Percentiles rank a stretch among this genome's conserved stretches.
Conservation (phyloP, 2,888 invertebrate species). For the Nomada hirtipes region DNA sequence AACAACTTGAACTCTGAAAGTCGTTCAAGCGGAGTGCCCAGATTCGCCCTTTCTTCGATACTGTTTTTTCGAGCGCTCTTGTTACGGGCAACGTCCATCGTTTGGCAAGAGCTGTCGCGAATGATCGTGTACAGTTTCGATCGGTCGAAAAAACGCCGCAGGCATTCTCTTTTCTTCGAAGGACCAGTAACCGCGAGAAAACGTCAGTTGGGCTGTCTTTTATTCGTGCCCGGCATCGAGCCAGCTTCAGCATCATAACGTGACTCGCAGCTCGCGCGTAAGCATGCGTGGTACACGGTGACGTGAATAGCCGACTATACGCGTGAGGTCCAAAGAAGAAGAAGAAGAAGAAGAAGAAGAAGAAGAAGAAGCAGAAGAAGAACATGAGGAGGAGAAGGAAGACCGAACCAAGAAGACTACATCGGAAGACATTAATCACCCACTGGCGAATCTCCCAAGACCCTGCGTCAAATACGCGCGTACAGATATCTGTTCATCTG, state of each 20-base stretch:
- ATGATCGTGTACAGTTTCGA: constrained; percentile 11
- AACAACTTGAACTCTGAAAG: neutral
- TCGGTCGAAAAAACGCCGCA: constrained; percentile 27
- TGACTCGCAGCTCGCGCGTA: constrained; percentile 68
- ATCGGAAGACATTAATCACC: constrained; percentile 78
- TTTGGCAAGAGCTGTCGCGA: constrained; percentile 21
- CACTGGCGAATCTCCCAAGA: constrained; percentile 70
- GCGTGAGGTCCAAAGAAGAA: constrained; percentile 69
- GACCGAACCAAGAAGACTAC: constrained; percentile 55
- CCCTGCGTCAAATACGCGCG: constrained; percentile 57
- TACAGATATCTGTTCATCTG: constrained; percentile 59
- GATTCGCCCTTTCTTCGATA: no score
- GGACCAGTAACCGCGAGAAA: constrained; percentile 53
- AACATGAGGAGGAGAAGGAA: neutral
- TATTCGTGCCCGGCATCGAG: constrained; percentile 58
- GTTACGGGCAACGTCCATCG: neutral
- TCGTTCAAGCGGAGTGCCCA: neutral
- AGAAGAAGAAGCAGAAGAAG: constrained; percentile 26
- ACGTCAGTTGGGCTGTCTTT: constrained; percentile 64
- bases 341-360: constrained; percentile 28
- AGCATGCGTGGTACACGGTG: constrained; percentile 71
- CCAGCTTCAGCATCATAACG: constrained; percentile 64
- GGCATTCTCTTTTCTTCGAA: constrained; percentile 36
- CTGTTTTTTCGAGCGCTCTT: neutral
- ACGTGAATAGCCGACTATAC: constrained; percentile 74